Evolutionary conservation across 2,113 vertebrate genomes (phyloP).

Genomic region (Colinus virginianus): DNA sequence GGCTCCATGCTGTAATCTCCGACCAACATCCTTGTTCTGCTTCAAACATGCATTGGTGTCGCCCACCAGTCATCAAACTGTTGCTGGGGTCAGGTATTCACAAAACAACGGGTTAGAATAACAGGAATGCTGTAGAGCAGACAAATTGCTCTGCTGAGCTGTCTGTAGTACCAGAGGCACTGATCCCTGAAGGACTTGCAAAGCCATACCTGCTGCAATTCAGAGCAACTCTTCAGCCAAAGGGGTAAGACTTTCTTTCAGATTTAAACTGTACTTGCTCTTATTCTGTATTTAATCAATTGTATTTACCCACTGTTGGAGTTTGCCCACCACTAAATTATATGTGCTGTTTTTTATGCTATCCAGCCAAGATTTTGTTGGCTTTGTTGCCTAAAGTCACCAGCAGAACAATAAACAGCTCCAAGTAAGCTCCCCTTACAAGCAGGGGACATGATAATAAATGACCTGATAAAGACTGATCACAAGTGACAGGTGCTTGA

Average conservation of each 20-base stretch:
- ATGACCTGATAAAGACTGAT: not conserved
- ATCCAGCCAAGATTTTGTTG: not conserved
- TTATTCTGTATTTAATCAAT: not conserved
- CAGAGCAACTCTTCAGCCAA: not conserved
- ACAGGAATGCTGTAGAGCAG: not conserved
- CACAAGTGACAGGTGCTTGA: not conserved
- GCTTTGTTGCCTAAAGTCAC: not conserved
- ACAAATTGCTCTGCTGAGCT: not conserved
- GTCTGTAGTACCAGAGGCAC: not conserved
- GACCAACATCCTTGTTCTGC: not conserved
- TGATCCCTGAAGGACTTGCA: not conserved
- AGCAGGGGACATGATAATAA: not conserved
- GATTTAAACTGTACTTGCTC: not conserved
- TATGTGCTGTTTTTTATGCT: not conserved
- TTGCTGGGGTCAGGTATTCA: not conserved
- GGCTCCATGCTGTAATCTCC: not conserved
- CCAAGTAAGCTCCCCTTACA: not conserved
- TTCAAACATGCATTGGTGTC: not conserved
- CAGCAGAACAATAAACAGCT: not conserved
- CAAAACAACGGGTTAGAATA: not conserved
- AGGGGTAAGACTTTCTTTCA: not conserved
- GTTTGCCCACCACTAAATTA: not conserved
- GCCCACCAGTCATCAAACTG: not conserved
- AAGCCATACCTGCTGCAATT: not conserved
- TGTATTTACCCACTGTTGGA: not conserved